Base-by-base conservation (phyloP, 2,888 invertebrate genomes). In the Mesopsocus fuscifrons region DNA sequence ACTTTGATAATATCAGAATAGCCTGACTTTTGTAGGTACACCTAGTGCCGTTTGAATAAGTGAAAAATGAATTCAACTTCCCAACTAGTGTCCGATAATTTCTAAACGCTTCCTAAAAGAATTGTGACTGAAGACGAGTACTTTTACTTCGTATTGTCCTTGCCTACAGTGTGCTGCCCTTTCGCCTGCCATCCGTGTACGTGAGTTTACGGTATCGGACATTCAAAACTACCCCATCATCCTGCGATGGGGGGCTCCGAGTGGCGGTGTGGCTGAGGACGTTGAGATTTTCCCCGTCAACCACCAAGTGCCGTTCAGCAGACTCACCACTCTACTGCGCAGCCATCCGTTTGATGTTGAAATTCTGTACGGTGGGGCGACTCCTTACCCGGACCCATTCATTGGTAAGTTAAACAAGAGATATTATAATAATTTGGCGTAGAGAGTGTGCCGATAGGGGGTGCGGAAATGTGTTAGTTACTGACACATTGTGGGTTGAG, bases 141-240 rank as follows among this genome's bases (percentile, higher is more conserved):
- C n/a, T n/a, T n/a, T n/a, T n/a, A n/a, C n/a, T n/a, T n/a, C n/a
- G n/a, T n/a, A n/a, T n/a, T n/a, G n/a, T n/a, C n/a, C n/a, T n/a
- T n/a, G n/a, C 21, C 20, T 38, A 18, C 83, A 85, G 55, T 98
- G 97, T 65, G 98, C 98, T 15, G 95, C 97, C 69, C 70, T 98
- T 54, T 91, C 91, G 43, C 98, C 98, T 26, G 91, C 92, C 15
- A 92, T 97, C 56, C 78, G 94, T 57, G 95, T 98, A 47, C 75
- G 94, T 44, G 97, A 98, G 53, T 97, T 99, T 63, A 75, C 76
- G 51, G 78, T 98, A 23, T 81, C 84, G 23, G 98, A 99, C 62
- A 80, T 83, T 49, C 91, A 92, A 63, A 78, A 78, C 44, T 97
- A 84, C 65, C 74, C 89, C 3, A 79, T 98, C 48, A 77, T 78